Evolutionary conservation across 2,888 invertebrate genomes (phyloP).

Genomic region (Tridacna crocea): DNA sequence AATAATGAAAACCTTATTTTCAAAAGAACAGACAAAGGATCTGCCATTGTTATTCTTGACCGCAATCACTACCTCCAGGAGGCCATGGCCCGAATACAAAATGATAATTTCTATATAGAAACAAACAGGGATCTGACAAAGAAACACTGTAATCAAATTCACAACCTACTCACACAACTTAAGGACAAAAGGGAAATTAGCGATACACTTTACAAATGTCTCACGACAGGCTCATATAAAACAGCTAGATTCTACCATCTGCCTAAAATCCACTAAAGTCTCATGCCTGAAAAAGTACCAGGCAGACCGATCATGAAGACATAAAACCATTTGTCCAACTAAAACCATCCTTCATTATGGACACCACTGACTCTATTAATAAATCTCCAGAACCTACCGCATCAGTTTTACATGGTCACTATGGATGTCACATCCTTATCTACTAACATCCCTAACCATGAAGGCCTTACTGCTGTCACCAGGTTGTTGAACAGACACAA

Average conservation of each 20-base stretch:
- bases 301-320: neutral
- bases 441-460: neutral
- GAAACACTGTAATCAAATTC: neutral
- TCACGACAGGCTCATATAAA: neutral
- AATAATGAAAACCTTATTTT: neutral
- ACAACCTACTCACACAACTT: neutral
- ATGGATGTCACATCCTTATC: neutral
- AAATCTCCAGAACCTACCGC: neutral
- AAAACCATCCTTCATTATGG: neutral
- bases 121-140: neutral
- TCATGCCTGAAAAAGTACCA: neutral
- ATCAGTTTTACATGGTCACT: neutral
- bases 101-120: neutral
- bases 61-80: neutral
- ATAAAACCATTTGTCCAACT: neutral
- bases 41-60: neutral
- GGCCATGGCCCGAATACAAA: neutral
- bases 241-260: neutral
- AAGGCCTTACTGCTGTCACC: neutral
- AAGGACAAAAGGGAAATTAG: neutral
- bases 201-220: neutral
- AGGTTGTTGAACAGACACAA: neutral
- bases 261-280: neutral
- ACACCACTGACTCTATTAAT: neutral
- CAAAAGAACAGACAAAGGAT: slow-evolving; percentile 10